Conservation (phyloP, 1,140 invertebrate species). For the Drosophila pseudoananassae region DNA sequence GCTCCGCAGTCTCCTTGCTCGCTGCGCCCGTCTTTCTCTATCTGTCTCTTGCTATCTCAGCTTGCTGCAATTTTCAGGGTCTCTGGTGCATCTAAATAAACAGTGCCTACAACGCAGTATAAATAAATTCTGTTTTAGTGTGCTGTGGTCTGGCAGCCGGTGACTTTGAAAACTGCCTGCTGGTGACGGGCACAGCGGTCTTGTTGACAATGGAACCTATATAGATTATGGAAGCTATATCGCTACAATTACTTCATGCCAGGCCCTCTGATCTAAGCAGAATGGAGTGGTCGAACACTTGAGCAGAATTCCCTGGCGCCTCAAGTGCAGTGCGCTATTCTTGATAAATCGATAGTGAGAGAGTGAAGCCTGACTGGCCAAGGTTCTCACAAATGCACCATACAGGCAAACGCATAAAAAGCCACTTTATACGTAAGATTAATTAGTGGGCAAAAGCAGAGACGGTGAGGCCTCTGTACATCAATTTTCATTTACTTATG, state of each 20-base stretch:
- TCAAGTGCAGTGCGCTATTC: slow-evolving; percentile 12
- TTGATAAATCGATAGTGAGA: neutral
- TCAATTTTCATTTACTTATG: slow-evolving; percentile 68
- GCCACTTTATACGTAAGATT: neutral
- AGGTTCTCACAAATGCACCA: slow-evolving; percentile 8
- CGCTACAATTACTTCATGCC: slow-evolving; percentile 23
- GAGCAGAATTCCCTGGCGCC: slow-evolving; percentile 18
- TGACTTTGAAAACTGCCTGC: slow-evolving; percentile 33
- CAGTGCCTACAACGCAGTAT: slow-evolving; percentile 30
- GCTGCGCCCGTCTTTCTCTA: slow-evolving; percentile 11
- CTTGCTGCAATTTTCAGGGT: slow-evolving; percentile 61
- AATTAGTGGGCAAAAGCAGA: neutral
- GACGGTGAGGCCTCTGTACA: slow-evolving; percentile 13
- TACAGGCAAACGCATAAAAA: neutral
- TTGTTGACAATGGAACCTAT: slow-evolving; percentile 44
- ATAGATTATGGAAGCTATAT: slow-evolving; percentile 32
- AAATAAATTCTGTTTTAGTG: slow-evolving; percentile 41
- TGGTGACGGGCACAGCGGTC: slow-evolving; percentile 1
- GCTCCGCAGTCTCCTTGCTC: slow-evolving; percentile 30
- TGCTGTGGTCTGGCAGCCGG: slow-evolving; percentile 30
- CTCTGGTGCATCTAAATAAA: slow-evolving; percentile 73
- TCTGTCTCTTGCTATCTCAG: slow-evolving; percentile 22
- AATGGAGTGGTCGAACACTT: slow-evolving; percentile 25
- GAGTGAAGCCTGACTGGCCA: slow-evolving; percentile 23
- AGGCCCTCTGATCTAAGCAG: slow-evolving; percentile 16